Evolutionary conservation across 2,888 invertebrate species (phyloP).

Genomic region (Cantharis lateralis): DNA sequence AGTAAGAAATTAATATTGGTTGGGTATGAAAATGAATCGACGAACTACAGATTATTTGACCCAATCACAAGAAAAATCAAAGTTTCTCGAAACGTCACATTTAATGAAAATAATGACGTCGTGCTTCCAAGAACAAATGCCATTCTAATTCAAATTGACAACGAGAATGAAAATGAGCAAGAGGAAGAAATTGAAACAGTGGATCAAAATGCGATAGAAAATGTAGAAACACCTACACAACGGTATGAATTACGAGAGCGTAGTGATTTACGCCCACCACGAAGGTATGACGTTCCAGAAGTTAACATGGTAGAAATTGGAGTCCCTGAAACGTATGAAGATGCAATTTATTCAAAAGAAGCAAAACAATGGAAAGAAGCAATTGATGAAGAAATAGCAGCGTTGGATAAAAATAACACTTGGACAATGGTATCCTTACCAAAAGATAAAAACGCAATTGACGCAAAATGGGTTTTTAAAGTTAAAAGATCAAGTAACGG

Average conservation of each 20-base stretch:
- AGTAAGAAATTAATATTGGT: too few relatives aligned
- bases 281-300: conserved; percentile 17
- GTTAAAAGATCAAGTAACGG: conserved; percentile 20
- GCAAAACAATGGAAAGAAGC: conserved; percentile 24
- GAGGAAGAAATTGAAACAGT: too few relatives aligned
- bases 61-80: too few relatives aligned
- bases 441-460: conserved; percentile 21
- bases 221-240: too few relatives aligned
- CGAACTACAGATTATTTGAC: too few relatives aligned
- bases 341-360: conserved; percentile 28
- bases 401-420: conserved; percentile 26
- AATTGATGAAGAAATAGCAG: conserved; percentile 18
- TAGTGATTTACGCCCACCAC: conserved; percentile 2
- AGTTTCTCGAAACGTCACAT: too few relatives aligned
- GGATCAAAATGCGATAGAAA: too few relatives aligned
- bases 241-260: background rate
- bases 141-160: too few relatives aligned
- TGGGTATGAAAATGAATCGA: too few relatives aligned
- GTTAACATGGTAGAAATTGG: conserved; percentile 21
- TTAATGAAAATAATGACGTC: background rate
- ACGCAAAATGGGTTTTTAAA: conserved; percentile 31
- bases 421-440: conserved; percentile 26
- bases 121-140: too few relatives aligned
- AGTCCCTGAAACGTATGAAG: conserved; percentile 22
- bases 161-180: too few relatives aligned